Evolutionary conservation across 1,140 invertebrate species (phyloP), one percentile per base, ranked within the genome.

Genomic region (Pinna nobilis): DNA sequence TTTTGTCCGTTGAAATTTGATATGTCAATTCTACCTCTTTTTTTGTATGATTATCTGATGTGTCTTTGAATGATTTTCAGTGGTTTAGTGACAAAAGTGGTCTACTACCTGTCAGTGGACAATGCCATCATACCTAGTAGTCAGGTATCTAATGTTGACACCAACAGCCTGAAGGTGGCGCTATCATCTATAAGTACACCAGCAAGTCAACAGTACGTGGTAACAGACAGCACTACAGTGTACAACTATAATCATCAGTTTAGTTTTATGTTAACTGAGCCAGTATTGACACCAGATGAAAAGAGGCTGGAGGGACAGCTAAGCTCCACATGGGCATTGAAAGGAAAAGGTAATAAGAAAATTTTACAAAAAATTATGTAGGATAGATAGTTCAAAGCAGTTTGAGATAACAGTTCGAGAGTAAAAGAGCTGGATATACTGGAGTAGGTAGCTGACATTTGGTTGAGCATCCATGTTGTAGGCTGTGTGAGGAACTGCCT

Each of bases 101-200:
- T 32, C 9, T 74, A 74, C 57, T 74, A 50, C 44, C 41, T 74
- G 33, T 41, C 65, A 33, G 37, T 68, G 47, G 59, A 68, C 28
- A 18, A 37, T 3, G 55, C 55, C 55, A 37, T 18, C 1, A 61
- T 63, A 13, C 32, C 61, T 23, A 53, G 44, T 30, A 44, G 55
- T 33, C 65, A 68, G 53, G n/a, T 74, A 33, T 37, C 55, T 60
- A 59, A 55, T 37, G 18, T 55, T 6, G 59, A 68, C 41, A 4
- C 23, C 13, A 23, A 18, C 1, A 37, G 18, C 33, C 28, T 64
- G 11, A 35, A 44, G 37, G 44, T 64, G 30, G 39, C 15, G 5
- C n/a, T 74, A 55, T 23, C 47, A 2, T 59, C 30, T 20, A 15
- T 59, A 33, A 35, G 15, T 11, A 15, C 55, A 15, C 33, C n/a